Base-by-base conservation (phyloP, 2,797 vertebrate genomes). In the Cyprinella venusta region DNA sequence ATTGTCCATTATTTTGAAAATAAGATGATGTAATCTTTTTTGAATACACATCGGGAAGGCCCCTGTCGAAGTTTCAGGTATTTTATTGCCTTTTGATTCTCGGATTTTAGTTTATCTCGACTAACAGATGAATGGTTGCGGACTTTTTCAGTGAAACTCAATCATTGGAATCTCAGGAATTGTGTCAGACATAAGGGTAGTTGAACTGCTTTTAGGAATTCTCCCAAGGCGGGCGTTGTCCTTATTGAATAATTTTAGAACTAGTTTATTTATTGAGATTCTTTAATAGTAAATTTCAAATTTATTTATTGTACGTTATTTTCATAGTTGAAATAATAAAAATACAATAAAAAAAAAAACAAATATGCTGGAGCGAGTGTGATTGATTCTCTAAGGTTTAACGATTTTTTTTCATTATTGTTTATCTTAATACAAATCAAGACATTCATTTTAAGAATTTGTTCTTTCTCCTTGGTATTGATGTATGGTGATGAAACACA, bases 261-360 rank as follows among this genome's bases (percentile, higher is more conserved):
- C 92, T 97, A 96, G 95, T 95, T 93, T 97, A 99, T 99, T 99
- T 99, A 99, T 99, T 97, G 87, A 97, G 94, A 97, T 96, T 94
- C 94, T 98, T 97, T 97, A 96, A 94, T 97, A 97, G 96, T 95
- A 95, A 96, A 96, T 94, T 96, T 93, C 88, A 97, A 96, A 97
- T 95, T 83, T 98, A 98, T 99, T 99, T 99, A 98, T 98, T 97
- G 96, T 96, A 98, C 91, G 96, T 97, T 99, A 99, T 99, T 99
- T 99, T 99, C 97, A 97, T 97, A 97, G 97, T 93, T 95, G 94
- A 94, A 95, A 96, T 95, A 95, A 85, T 80, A 87, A 92, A 91
- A 92, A 48, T 48, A 48, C 45, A 92, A 91, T 89, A 91, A 89
- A 90, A 96, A 96, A 64, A 93, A 93, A 90, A 96, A 96, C 69